Percentiles rank a stretch among this genome's conserved stretches.
phyloP scores from a whole-genome alignment of 2,797 vertebrate genomes.

The Nothura maculosa region DNA sequence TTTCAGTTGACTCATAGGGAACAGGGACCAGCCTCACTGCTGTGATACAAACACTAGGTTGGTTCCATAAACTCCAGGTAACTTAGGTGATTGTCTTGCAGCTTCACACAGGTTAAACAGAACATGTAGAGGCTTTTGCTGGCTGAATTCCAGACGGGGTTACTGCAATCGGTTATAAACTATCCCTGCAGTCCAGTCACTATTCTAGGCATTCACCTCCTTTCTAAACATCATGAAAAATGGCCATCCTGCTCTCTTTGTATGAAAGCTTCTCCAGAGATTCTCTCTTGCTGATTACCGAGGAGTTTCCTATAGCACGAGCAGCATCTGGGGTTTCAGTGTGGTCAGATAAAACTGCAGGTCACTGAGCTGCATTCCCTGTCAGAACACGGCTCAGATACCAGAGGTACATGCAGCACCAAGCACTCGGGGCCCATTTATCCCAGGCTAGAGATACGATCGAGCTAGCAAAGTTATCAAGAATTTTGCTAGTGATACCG shows the following conservation, averaged over 20 bases:
- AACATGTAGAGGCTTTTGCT: background rate
- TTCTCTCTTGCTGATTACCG: background rate
- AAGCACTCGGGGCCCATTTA: background rate
- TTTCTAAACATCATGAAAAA: background rate
- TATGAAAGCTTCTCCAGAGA: background rate
- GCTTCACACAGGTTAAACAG: background rate
- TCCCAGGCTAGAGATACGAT: background rate
- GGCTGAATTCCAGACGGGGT: background rate
- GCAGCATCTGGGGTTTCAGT: background rate
- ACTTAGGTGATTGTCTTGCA: background rate
- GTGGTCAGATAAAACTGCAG: background rate
- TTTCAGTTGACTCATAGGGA: background rate
- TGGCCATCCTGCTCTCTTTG: background rate
- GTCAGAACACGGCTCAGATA: background rate
- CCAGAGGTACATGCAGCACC: background rate
- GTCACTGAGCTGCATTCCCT: background rate
- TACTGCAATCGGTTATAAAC: background rate
- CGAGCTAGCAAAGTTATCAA: background rate
- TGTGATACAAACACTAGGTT: background rate
- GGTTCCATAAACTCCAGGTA: background rate
- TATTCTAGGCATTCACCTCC: background rate
- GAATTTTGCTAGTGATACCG: background rate
- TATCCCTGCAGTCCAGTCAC: background rate
- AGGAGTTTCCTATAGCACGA: background rate
- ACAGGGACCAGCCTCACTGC: background rate